Conservation (phyloP, 1,140 invertebrate species). For the Psix sp. region DNA sequence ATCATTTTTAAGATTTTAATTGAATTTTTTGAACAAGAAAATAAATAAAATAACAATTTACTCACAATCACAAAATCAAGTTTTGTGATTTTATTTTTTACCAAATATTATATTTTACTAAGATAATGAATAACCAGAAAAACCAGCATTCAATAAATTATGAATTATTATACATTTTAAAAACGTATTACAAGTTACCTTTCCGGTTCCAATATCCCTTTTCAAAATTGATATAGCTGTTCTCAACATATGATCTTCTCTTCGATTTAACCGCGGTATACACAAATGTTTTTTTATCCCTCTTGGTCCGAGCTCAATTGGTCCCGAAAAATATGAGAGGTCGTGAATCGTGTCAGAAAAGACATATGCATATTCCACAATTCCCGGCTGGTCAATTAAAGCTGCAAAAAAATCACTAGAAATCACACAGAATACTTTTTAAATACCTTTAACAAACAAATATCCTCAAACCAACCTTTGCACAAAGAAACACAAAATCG, state of each 20-base stretch:
- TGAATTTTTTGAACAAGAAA: too few species aligned
- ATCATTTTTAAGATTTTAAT: too few species aligned
- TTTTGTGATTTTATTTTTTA: too few species aligned
- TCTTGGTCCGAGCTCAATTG: slow-evolving; percentile 71
- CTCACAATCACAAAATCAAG: too few species aligned
- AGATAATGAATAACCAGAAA: too few species aligned
- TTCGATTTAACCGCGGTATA: slow-evolving; percentile 77
- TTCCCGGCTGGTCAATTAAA: slow-evolving; percentile 72
- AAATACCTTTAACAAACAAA: neutral
- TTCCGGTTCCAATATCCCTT: slow-evolving; percentile 76
- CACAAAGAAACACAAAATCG: slow-evolving; percentile 79
- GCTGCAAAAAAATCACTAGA: slow-evolving; percentile 61
- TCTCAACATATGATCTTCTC: slow-evolving; percentile 78
- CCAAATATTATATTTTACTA: too few species aligned
- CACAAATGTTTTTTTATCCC: slow-evolving; percentile 79
- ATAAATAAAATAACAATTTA: too few species aligned
- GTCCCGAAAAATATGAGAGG: slow-evolving; percentile 72
- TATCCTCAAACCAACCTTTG: slow-evolving; percentile 62
- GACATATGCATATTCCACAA: slow-evolving; percentile 79
- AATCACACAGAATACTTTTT: neutral
- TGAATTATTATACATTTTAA: neutral
- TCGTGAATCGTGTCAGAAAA: slow-evolving; percentile 71
- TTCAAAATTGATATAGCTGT: slow-evolving; percentile 75
- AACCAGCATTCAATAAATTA: neutral
- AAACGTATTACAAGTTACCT: slow-evolving; percentile 60